Evolutionary conservation across 2,888 invertebrate species (phyloP).

Genomic region (Acronicta alni): DNA sequence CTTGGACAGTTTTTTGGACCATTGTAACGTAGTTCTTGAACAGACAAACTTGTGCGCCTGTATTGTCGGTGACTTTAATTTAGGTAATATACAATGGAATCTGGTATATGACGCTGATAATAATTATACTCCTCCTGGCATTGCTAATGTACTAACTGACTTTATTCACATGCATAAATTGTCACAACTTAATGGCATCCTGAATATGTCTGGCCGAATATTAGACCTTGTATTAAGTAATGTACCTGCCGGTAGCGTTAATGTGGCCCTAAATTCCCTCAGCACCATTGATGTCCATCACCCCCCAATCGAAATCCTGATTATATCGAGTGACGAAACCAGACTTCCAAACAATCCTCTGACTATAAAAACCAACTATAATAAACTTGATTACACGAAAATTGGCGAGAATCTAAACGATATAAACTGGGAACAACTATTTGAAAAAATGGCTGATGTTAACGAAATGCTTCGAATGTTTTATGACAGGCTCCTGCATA

Average conservation of each 20-base stretch:
- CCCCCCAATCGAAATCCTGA: not conserved
- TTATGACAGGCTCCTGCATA: not conserved
- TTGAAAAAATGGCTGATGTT: not conserved
- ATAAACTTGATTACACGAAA: not conserved
- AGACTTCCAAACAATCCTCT: not conserved
- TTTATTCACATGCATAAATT: not conserved
- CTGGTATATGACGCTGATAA: not conserved
- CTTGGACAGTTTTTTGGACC: not conserved
- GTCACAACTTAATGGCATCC: not conserved
- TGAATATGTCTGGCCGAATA: not conserved
- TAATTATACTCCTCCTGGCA: not conserved
- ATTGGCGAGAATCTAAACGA: not conserved
- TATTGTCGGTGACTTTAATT: not conserved
- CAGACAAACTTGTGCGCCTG: not conserved
- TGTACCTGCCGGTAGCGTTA: not conserved
- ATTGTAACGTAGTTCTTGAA: not conserved
- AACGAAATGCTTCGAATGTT: not conserved
- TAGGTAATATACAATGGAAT: not conserved
- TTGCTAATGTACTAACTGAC: not conserved
- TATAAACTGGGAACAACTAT: not conserved
- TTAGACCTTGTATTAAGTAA: not conserved
- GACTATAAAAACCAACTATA: not conserved
- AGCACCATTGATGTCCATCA: not conserved
- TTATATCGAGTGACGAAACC: not conserved
- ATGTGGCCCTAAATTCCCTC: not conserved